Conservation (phyloP, 1,140 invertebrate genomes). For the Muscidifurax raptorellus region DNA sequence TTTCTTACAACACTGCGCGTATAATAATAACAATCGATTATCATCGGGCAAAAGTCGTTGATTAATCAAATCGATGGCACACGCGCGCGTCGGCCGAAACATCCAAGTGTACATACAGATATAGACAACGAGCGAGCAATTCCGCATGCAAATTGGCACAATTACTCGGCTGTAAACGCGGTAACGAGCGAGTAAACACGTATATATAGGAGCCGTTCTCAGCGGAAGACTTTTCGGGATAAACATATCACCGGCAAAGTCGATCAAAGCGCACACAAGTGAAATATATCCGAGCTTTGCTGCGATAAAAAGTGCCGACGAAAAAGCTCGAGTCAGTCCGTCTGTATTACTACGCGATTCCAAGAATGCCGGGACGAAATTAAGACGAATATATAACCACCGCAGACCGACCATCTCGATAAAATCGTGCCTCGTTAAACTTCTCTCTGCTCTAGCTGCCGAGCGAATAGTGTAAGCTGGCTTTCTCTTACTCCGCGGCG, state of each 20-base stretch:
- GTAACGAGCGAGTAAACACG: background rate
- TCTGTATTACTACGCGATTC: too few species aligned
- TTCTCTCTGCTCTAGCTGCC: background rate
- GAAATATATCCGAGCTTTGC: background rate
- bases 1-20: too few species aligned
- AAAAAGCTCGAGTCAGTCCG: too few species aligned
- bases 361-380: too few species aligned
- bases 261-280: background rate
- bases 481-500: background rate
- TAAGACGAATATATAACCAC: too few species aligned
- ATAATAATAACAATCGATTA: too few species aligned
- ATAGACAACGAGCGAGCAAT: background rate
- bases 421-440: background rate
- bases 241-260: too few species aligned
- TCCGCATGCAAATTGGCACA: constrained; percentile 23
- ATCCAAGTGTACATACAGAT: too few species aligned
- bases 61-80: background rate
- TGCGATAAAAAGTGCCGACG: too few species aligned
- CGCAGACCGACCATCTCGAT: background rate
- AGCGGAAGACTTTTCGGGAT: background rate
- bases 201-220: background rate
- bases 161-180: constrained; percentile 7
- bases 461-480: background rate
- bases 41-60: background rate
- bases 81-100: too few species aligned